A percentile compares a stretch with the other conserved stretches of the same genome.
Conservation (phyloP, 2,113 vertebrate genomes). For the Osmerus mordax region DNA sequence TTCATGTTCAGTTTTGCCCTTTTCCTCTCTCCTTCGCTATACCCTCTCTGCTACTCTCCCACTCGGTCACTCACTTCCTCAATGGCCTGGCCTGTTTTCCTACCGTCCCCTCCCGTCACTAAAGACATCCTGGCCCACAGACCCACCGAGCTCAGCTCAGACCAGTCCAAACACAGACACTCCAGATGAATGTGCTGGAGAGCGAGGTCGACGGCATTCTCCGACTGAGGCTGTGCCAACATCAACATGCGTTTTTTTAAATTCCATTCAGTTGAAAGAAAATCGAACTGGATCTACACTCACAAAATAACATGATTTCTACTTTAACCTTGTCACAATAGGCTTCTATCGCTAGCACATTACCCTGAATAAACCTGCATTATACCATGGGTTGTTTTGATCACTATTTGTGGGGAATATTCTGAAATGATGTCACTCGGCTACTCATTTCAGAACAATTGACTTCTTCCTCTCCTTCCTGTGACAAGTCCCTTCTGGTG, state of each 20-base stretch:
- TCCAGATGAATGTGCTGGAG: background rate
- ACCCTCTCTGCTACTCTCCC: constrained; percentile 24
- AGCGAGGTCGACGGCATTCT: no score
- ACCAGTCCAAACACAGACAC: constrained; percentile 2
- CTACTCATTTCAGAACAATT: constrained; percentile 71
- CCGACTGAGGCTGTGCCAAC: no score
- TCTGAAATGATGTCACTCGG: constrained; percentile 69
- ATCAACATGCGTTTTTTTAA: no score
- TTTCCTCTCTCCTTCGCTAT: constrained; percentile 7
- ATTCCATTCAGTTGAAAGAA: no score
- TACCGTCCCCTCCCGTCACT: constrained; percentile 60
- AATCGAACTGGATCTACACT: no score
- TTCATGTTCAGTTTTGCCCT: background rate
- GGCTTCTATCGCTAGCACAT: no score
- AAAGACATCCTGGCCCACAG: constrained; percentile 62
- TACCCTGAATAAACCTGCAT: no score
- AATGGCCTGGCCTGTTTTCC: constrained; percentile 59
- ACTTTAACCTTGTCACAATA: no score
- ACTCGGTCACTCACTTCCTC: constrained; percentile 57
- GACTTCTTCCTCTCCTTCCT: constrained; percentile 72
- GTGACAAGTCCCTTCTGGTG: constrained; percentile 57
- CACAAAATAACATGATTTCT: no score
- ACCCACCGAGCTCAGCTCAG: constrained; percentile 29
- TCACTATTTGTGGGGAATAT: no score
- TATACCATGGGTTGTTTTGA: no score